Evolutionary conservation across 2,113 vertebrate species (phyloP).

Genomic region (Passer montanus): DNA sequence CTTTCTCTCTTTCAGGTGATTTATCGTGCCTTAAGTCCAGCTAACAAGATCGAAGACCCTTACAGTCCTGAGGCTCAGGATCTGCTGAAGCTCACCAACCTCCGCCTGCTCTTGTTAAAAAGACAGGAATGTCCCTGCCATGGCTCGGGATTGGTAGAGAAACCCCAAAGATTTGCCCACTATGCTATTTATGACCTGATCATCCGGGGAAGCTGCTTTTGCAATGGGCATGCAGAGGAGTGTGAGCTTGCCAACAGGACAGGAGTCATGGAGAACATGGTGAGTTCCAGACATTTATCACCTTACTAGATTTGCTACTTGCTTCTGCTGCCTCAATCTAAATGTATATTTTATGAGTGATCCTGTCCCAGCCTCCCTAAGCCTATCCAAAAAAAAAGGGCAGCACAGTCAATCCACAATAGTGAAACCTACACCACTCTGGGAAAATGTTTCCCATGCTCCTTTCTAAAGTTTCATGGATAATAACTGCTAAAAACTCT

Average conservation of each 20-base stretch:
- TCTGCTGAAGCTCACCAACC: constrained; percentile 83
- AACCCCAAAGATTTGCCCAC: constrained; percentile 71
- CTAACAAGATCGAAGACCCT: constrained; percentile 76
- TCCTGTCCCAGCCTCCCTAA: background rate
- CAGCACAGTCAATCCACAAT: background rate
- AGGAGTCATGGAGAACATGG: constrained; percentile 6
- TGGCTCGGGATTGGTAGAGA: constrained; percentile 5
- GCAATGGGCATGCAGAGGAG: constrained; percentile 87
- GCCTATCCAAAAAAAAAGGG: background rate
- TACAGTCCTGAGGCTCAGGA: constrained; percentile 80
- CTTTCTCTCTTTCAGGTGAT: constrained; percentile 78
- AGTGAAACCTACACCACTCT: background rate
- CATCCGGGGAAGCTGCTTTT: constrained; percentile 86
- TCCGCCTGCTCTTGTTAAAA: constrained; percentile 83
- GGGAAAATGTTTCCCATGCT: background rate
- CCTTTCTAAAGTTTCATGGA: background rate
- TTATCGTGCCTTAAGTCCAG: constrained; percentile 78
- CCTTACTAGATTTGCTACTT: background rate
- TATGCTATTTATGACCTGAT: constrained; percentile 86
- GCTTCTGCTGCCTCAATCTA: background rate
- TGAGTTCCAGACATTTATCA: constrained; percentile 36
- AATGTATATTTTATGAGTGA: background rate
- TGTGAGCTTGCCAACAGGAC: constrained; percentile 72
- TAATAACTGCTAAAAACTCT: background rate
- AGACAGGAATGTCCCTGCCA: constrained; percentile 79